phyloP scores from a whole-genome alignment of 2,113 vertebrate genomes.

The Antechinus stuartii region DNA sequence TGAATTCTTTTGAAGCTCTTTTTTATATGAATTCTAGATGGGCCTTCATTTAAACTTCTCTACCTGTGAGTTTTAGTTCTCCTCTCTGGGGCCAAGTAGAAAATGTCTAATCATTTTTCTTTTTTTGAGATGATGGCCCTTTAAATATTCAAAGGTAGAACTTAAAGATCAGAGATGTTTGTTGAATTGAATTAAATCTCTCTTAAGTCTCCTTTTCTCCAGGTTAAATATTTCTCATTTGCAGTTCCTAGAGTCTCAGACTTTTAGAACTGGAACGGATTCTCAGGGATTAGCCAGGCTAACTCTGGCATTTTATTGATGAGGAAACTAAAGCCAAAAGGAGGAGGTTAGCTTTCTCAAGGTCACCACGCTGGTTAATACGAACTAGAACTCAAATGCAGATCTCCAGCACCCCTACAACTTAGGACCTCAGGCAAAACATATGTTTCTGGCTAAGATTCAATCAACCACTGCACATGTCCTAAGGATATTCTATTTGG shows the following conservation, averaged over 20 bases:
- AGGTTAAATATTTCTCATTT: not conserved
- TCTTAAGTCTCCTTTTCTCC: not conserved
- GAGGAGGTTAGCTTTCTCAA: not conserved
- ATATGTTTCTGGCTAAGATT: not conserved
- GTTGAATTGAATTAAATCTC: not conserved
- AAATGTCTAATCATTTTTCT: not conserved
- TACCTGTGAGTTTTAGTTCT: not conserved
- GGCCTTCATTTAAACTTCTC: not conserved
- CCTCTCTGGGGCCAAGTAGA: not conserved
- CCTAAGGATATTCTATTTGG: not conserved
- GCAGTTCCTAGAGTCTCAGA: not conserved
- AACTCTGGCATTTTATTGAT: not conserved
- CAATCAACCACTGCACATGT: not conserved
- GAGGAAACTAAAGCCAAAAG: not conserved
- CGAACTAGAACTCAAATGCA: not conserved
- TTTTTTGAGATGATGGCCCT: not conserved
- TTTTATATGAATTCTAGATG: not conserved
- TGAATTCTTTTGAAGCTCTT: not conserved
- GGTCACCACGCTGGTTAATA: not conserved
- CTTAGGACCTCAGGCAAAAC: not conserved
- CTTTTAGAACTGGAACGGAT: not conserved
- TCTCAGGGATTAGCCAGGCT: not conserved
- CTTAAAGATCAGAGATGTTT: not conserved
- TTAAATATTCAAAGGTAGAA: not conserved
- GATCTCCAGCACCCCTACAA: not conserved